A percentile compares a stretch with the other conserved stretches of the same genome.
Evolutionary conservation across 2,113 vertebrate genomes (phyloP).

Genomic region (Pavo muticus): DNA sequence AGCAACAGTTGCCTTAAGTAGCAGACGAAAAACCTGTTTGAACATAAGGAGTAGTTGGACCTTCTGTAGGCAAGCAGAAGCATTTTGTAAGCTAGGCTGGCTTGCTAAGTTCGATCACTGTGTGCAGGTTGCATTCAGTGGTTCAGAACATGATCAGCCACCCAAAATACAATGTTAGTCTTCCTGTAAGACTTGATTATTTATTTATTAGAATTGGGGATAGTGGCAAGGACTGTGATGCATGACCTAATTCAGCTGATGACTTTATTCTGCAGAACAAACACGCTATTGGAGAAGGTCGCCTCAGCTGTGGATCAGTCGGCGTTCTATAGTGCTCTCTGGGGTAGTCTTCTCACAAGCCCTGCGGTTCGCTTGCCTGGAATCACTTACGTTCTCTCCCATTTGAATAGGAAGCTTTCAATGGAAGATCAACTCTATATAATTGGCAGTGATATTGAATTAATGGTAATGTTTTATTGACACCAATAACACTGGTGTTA

Average conservation of each 20-base stretch:
- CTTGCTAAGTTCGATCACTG: neutral
- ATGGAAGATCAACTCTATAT: conserved; percentile 99
- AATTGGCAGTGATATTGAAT: conserved; percentile 97
- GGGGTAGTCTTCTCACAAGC: conserved; percentile 98
- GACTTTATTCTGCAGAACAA: conserved; percentile 82
- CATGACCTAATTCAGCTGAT: neutral
- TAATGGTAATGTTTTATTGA: conserved; percentile 87
- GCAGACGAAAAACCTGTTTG: neutral
- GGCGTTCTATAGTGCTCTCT: conserved; percentile 96
- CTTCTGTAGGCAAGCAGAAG: neutral
- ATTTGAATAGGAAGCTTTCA: conserved; percentile 96
- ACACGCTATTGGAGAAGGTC: conserved; percentile 94
- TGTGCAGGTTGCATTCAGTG: neutral
- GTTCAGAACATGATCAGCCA: neutral
- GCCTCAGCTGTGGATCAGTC: conserved; percentile 95
- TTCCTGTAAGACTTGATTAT: neutral
- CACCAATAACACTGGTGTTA: neutral
- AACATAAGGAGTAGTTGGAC: neutral
- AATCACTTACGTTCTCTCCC: conserved; percentile 94
- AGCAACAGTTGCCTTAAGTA: neutral
- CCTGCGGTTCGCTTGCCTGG: conserved; percentile 94
- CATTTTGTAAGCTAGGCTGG: neutral
- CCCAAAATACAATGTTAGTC: neutral
- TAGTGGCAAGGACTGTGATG: neutral
- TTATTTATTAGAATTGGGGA: neutral